Evolutionary conservation across 1,140 invertebrate species (phyloP).

Genomic region (Danaus melanippus): DNA sequence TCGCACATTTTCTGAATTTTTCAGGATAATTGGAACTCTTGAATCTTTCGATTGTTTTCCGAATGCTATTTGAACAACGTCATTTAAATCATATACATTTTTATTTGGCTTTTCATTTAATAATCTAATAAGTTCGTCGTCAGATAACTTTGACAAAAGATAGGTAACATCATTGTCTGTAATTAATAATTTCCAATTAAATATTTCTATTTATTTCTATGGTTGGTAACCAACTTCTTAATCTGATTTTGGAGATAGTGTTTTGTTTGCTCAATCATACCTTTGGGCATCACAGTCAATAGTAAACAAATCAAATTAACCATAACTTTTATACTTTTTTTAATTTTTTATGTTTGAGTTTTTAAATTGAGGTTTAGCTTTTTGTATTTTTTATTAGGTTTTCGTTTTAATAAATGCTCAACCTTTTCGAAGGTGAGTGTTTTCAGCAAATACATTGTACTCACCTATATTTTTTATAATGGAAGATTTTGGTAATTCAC

Average conservation of each 20-base stretch:
- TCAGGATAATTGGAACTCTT: slow-evolving; percentile 11
- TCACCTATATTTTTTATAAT: slow-evolving; percentile 39
- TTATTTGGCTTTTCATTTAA: slow-evolving; percentile 43
- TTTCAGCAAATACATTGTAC: slow-evolving; percentile 9
- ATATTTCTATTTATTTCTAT: no score
- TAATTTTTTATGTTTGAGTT: no score
- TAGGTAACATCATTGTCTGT: slow-evolving; percentile 44
- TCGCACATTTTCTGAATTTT: slow-evolving; percentile 9
- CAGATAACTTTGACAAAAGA: slow-evolving; percentile 52
- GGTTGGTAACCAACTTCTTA: no score
- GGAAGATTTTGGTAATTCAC: slow-evolving; percentile 34
- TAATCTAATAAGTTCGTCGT: slow-evolving; percentile 46
- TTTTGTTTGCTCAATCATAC: no score
- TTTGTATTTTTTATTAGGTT: no score
- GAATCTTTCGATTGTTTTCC: slow-evolving; percentile 21
- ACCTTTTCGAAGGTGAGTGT: no score
- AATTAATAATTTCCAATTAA: slow-evolving; percentile 7
- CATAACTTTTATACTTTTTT: no score
- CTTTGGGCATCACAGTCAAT: no score
- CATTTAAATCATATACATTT: slow-evolving; percentile 41
- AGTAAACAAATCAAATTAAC: no score
- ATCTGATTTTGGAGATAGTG: no score
- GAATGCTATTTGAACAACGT: slow-evolving; percentile 39
- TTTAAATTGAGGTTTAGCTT: no score
- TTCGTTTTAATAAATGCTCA: no score